A percentile compares a stretch with the other conserved stretches of the same genome.
Conservation (phyloP, 2,888 invertebrate genomes). For the Falcaria lacertinaria region DNA sequence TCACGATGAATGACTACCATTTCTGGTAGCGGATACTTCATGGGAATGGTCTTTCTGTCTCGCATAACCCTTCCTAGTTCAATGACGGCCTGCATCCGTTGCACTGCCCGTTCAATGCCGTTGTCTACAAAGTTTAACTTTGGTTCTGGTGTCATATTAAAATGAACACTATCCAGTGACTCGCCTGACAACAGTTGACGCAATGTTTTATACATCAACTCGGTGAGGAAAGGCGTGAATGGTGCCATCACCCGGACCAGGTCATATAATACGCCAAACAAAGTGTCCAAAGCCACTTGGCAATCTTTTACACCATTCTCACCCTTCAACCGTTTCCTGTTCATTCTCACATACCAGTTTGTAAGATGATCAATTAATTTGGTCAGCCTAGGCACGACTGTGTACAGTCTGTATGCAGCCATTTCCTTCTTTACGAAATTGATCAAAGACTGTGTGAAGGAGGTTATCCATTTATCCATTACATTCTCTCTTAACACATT, state of each 20-base stretch:
- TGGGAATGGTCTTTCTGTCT: conserved; percentile 95
- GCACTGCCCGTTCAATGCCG: conserved; percentile 93
- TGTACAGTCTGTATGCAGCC: conserved; percentile 95
- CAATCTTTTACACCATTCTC: conserved; percentile 91
- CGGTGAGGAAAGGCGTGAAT: conserved; percentile 97
- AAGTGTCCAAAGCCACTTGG: conserved; percentile 89
- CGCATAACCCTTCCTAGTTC: conserved; percentile 95
- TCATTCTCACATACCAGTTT: conserved; percentile 99
- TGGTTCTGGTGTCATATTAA: conserved; percentile 91
- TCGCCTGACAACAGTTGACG: conserved; percentile 80
- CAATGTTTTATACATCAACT: conserved; percentile 95
- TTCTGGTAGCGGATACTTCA: conserved; percentile 98
- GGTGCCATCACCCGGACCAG: conserved; percentile 97
- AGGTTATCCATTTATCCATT: conserved; percentile 98
- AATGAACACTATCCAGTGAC: conserved; percentile 91
- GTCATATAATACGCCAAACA: conserved; percentile 92
- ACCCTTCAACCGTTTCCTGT: conserved; percentile 96
- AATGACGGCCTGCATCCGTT: conserved; percentile 96
- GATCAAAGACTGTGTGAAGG: conserved; percentile 96
- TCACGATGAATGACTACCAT: conserved; percentile 97
- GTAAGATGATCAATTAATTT: conserved; percentile 98
- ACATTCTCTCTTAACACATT: conserved; percentile 82
- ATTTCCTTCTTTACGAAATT: conserved; percentile 95
- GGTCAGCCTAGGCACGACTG: conserved; percentile 95
- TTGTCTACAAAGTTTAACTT: conserved; percentile 86